Percentiles rank a stretch among this genome's conserved stretches.
Conservation (phyloP, 30 jellyfish, hydroid and myxozoan species). For the Phacellophora camtschatica region DNA sequence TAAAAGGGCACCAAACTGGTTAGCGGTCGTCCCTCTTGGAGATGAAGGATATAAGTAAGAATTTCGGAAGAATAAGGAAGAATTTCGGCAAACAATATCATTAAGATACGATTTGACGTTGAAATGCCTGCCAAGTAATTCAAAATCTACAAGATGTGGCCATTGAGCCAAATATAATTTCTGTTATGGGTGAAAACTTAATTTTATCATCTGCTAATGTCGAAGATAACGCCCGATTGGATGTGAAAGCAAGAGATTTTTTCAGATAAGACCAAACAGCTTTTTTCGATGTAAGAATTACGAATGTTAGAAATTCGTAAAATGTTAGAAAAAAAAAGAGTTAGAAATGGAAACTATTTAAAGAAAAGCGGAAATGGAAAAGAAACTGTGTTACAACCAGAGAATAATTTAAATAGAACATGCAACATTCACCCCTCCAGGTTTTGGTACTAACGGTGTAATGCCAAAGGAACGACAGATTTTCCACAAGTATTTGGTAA, state of each 20-base stretch:
- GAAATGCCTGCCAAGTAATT: conserved; percentile 30
- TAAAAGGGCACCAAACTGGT: conserved; percentile 4
- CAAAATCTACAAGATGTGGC: conserved; percentile 25
- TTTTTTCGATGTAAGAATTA: conserved; percentile 8
- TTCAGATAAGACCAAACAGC: conserved; percentile 26
- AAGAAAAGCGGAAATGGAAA: background rate
- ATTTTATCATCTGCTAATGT: conserved; percentile 18
- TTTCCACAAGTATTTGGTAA: background rate
- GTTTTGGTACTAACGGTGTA: background rate
- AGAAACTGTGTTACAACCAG: background rate
- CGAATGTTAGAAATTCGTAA: background rate
- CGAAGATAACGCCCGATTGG: conserved; percentile 33
- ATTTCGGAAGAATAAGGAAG: conserved; percentile 28
- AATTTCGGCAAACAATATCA: conserved; percentile 14
- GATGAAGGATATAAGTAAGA: conserved; percentile 7
- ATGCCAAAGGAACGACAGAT: background rate
- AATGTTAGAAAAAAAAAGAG: background rate
- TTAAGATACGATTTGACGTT: conserved; percentile 26
- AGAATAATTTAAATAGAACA: background rate
- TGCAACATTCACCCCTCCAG: background rate
- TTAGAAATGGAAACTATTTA: background rate
- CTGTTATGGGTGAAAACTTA: conserved; percentile 13
- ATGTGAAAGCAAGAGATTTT: conserved; percentile 14
- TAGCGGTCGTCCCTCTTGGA: conserved; percentile 19
- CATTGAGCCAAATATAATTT: background rate